These are phyloP conservation scores for Champsocephalus gunnari DNA, from an alignment of 2,797 vertebrate species.

Conservation along the genomic window DNA sequence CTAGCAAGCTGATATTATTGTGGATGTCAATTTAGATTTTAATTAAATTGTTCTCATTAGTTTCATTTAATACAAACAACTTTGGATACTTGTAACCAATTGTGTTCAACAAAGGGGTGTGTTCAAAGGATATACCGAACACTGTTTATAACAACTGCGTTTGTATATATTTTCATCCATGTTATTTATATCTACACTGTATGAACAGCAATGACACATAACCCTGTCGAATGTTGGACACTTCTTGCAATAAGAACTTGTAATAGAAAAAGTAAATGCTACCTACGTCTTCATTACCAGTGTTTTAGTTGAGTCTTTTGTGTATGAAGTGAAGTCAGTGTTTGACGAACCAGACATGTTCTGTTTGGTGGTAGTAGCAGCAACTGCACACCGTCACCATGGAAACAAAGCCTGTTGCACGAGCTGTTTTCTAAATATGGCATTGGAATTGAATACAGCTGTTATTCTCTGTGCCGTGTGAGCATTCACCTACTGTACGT, in stretches of 20 bases:
- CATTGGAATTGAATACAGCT: background rate
- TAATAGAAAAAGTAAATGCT: background rate
- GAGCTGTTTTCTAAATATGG: slow-evolving; percentile 16
- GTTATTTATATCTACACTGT: too few relatives aligned
- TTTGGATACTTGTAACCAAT: background rate
- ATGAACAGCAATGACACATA: too few relatives aligned
- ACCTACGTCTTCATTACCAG: background rate
- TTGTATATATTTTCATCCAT: background rate
- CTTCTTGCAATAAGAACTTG: too few relatives aligned
- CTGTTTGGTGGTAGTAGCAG: background rate
- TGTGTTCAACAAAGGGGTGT: background rate
- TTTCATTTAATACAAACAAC: background rate
- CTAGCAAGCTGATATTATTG: background rate
- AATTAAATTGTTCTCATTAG: background rate
- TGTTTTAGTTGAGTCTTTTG: background rate
- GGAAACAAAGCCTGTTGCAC: slow-evolving; percentile 6
- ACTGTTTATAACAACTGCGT: background rate
- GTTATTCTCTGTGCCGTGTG: background rate
- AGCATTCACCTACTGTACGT: background rate
- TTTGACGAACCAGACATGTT: background rate
- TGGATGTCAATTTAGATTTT: background rate
- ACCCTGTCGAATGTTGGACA: too few relatives aligned
- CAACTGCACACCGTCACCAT: background rate
- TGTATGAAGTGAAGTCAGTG: background rate
- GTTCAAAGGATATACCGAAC: background rate